Evolutionary conservation across 2,797 vertebrate species (phyloP).

Genomic region (Phataginus tetradactyla): DNA sequence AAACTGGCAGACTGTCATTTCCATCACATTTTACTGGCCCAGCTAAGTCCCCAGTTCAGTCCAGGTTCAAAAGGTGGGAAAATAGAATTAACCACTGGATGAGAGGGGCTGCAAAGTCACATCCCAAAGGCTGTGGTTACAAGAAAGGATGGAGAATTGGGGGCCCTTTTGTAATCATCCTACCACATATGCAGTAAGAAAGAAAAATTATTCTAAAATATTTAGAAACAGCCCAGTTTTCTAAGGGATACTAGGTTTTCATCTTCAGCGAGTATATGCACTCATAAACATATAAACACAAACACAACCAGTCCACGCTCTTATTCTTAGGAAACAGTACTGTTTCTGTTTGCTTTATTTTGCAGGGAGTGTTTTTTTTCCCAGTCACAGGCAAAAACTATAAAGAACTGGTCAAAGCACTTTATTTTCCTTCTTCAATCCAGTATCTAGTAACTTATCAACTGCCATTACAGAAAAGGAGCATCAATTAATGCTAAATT

Average conservation of each 20-base stretch:
- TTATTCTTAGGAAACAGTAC: slow-evolving; percentile 60
- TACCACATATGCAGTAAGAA: neutral
- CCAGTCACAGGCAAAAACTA: slow-evolving; percentile 51
- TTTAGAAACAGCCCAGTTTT: slow-evolving; percentile 54
- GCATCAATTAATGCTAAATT: slow-evolving; percentile 86
- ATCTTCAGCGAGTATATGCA: neutral
- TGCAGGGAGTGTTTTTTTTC: slow-evolving; percentile 60
- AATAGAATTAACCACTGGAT: neutral
- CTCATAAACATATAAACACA: neutral
- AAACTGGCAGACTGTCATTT: neutral
- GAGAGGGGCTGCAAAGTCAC: neutral
- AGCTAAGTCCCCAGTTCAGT: neutral
- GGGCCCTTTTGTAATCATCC: neutral
- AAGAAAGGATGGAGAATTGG: neutral
- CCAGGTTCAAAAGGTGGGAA: neutral
- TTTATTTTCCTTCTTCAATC: slow-evolving; percentile 76
- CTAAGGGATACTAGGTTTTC: slow-evolving; percentile 44
- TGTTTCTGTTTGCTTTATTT: slow-evolving; percentile 68
- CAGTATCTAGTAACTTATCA: slow-evolving; percentile 80
- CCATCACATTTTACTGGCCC: neutral
- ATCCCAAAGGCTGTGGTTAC: neutral
- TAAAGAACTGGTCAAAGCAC: slow-evolving; percentile 67
- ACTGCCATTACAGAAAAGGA: slow-evolving; percentile 76
- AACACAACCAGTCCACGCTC: neutral
- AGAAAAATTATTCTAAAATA: neutral